These are phyloP conservation scores for Capromys pilorides DNA, from an alignment of 2,797 vertebrate genomes.

Conservation along the genomic window DNA sequence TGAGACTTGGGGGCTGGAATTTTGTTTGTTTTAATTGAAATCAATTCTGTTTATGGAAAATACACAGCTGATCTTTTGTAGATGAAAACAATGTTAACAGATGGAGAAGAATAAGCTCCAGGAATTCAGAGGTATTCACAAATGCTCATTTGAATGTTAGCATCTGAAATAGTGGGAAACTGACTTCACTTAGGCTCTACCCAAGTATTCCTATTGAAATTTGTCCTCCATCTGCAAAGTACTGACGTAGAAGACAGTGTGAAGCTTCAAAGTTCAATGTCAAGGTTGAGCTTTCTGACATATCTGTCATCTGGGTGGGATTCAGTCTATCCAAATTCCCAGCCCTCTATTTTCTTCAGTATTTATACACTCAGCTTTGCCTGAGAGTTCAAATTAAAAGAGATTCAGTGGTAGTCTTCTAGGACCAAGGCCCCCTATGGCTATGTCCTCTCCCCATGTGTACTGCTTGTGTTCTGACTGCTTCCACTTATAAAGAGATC, in stretches of 20 bases:
- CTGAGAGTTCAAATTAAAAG: not conserved
- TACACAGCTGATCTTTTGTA: constrained; percentile 15
- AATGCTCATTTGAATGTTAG: not conserved
- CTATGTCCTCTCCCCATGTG: not conserved
- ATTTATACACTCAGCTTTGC: not conserved
- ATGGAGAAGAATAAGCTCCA: not conserved
- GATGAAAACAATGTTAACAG: constrained; percentile 26
- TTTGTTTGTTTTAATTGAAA: not conserved
- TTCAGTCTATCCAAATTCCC: not conserved
- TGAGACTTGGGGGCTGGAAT: not conserved
- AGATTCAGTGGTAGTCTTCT: not conserved
- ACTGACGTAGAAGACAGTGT: not conserved
- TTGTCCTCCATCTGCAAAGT: not conserved
- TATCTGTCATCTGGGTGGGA: not conserved
- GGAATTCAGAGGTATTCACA: not conserved
- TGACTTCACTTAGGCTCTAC: not conserved
- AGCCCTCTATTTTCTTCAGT: not conserved
- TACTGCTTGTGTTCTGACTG: not conserved
- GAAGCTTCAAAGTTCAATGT: not conserved
- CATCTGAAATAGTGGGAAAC: not conserved
- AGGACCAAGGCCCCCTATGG: not conserved
- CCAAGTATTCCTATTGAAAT: not conserved
- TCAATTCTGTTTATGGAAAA: not conserved
- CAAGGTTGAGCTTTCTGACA: not conserved
- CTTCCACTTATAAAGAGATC: not conserved